phyloP scores from a whole-genome alignment of 1,140 invertebrate species.

The Radopholus similis region DNA sequence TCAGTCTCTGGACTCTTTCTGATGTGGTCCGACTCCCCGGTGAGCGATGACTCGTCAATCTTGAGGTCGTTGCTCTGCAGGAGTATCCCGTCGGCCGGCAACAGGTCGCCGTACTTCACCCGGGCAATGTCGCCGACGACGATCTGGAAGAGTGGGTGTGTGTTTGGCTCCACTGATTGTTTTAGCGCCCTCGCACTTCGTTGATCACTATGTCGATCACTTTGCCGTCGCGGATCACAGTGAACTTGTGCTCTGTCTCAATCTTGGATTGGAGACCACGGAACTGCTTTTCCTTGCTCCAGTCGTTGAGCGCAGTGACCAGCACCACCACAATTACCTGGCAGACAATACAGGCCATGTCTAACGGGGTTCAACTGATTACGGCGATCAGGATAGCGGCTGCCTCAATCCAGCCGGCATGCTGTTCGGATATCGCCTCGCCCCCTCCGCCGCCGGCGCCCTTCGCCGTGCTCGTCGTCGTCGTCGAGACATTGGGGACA shows the following conservation, averaged over 20 bases:
- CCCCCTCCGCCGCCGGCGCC: not conserved
- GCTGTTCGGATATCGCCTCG: slow-evolving; percentile 32
- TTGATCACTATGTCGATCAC: slow-evolving; percentile 89
- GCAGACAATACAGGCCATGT: not conserved
- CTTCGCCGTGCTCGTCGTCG: not conserved
- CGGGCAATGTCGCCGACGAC: slow-evolving; percentile 98
- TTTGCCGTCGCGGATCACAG: slow-evolving; percentile 85
- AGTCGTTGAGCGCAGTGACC: slow-evolving; percentile 59
- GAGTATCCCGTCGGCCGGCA: slow-evolving; percentile 93
- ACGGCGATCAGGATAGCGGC: slow-evolving; percentile 56
- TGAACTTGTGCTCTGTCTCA: slow-evolving; percentile 96
- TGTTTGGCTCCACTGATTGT: not conserved
- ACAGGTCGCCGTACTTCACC: slow-evolving; percentile 71
- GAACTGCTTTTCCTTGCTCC: slow-evolving; percentile 58
- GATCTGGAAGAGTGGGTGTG: slow-evolving; percentile 68
- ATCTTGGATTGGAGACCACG: slow-evolving; percentile 82
- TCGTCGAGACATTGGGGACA: not conserved
- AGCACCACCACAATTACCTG: slow-evolving; percentile 56
- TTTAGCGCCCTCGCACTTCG: no score
- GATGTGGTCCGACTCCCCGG: slow-evolving; percentile 97
- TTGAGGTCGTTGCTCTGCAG: slow-evolving; percentile 99
- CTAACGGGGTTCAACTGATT: slow-evolving; percentile 13
- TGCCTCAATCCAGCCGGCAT: slow-evolving; percentile 59
- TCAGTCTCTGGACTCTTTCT: slow-evolving; percentile 74
- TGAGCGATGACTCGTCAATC: slow-evolving; percentile 94